Conservation (phyloP, 2,797 vertebrate genomes). For the Danio kyathit region DNA sequence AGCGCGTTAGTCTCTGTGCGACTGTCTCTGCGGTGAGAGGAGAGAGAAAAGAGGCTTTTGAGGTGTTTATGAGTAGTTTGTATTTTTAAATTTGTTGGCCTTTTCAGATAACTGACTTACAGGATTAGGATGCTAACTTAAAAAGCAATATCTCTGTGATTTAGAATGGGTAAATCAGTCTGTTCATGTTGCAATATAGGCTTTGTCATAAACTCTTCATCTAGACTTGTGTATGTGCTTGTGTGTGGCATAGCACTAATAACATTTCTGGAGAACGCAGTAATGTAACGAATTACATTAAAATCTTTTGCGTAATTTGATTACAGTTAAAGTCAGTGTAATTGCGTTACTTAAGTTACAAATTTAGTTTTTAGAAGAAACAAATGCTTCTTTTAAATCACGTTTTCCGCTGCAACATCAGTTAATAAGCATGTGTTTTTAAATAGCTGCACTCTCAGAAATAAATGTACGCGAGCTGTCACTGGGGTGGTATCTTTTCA, state of each 20-base stretch:
- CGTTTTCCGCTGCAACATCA: too few species aligned
- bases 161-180: neutral
- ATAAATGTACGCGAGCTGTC: too few species aligned
- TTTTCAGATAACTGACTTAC: slow-evolving; percentile 56
- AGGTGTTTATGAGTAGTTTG: neutral
- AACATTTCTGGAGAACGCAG: too few species aligned
- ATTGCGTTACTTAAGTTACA: too few species aligned
- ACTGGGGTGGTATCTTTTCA: too few species aligned
- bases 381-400: too few species aligned
- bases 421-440: too few species aligned
- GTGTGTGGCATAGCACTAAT: neutral
- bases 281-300: too few species aligned
- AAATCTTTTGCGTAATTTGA: too few species aligned
- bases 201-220: slow-evolving; percentile 15
- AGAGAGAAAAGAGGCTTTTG: slow-evolving; percentile 31
- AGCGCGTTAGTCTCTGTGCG: slow-evolving; percentile 74
- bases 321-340: too few species aligned
- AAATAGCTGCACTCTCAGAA: too few species aligned
- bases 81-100: slow-evolving; percentile 65
- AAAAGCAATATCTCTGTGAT: slow-evolving; percentile 1
- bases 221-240: neutral
- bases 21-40: neutral
- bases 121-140: slow-evolving; percentile 2
- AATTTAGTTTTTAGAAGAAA: too few species aligned
- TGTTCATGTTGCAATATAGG: slow-evolving; percentile 7